A percentile compares a stretch with the other conserved stretches of the same genome.
These are phyloP conservation scores for Agelastica alni DNA, from an alignment of 2,888 invertebrate species.

Conservation along the genomic window DNA sequence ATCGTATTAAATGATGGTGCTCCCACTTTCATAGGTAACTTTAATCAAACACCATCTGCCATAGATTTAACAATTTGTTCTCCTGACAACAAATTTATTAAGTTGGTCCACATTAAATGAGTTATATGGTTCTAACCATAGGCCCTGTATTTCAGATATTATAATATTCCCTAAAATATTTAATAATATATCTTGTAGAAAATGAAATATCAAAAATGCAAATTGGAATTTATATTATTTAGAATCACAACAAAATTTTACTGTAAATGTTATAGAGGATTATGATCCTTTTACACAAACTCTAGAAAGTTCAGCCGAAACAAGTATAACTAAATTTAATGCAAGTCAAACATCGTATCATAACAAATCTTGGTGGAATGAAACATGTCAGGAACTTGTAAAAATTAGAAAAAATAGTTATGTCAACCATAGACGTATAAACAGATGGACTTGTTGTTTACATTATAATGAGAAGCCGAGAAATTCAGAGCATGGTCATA, in stretches of 20 bases:
- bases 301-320: not conserved
- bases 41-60: not conserved
- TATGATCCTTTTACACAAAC: not conserved
- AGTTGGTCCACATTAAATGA: not conserved
- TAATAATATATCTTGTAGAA: not conserved
- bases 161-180: not conserved
- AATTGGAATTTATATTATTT: too few species aligned
- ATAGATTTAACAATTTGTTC: not conserved
- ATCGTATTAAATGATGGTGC: slow-evolving; percentile 1
- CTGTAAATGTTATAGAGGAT: not conserved
- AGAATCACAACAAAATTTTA: not conserved
- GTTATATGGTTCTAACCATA: not conserved
- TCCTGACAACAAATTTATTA: not conserved
- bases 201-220: not conserved
- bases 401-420: too few species aligned
- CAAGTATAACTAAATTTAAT: not conserved
- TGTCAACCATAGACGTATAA: too few species aligned
- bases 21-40: not conserved
- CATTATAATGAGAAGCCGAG: too few species aligned
- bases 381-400: too few species aligned
- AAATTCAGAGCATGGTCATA: too few species aligned
- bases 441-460: too few species aligned
- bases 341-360: too few species aligned
- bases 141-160: too few species aligned
- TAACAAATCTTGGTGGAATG: too few species aligned